Conservation (phyloP, 2,888 invertebrate genomes). For the Himalopsyche anomala region DNA sequence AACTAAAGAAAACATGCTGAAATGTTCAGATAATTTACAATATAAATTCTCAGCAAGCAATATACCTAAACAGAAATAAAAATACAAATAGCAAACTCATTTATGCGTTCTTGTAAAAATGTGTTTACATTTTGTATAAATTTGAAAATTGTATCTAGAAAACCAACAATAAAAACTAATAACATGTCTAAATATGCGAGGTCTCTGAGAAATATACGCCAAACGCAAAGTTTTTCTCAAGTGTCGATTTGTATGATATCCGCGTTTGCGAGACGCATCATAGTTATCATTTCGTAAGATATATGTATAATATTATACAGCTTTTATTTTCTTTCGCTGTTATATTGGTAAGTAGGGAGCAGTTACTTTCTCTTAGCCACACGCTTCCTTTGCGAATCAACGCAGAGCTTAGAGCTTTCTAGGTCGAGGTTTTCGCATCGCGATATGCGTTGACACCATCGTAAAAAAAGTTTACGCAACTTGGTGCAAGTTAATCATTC, state of each 20-base stretch:
- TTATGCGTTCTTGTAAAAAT: no score
- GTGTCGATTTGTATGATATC: constrained; percentile 8
- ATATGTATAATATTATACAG: background rate
- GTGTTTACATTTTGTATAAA: background rate
- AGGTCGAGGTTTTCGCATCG: background rate
- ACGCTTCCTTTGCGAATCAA: background rate
- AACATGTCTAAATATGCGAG: background rate
- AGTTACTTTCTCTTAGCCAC: constrained; percentile 6
- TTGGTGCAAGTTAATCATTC: background rate
- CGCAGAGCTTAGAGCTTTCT: background rate
- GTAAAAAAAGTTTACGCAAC: background rate
- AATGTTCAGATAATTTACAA: no score
- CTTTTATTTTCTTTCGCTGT: background rate
- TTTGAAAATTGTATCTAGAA: background rate
- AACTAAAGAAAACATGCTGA: no score
- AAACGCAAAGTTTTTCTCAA: constrained; percentile 1
- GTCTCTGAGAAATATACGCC: constrained; percentile 13
- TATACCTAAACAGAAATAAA: no score
- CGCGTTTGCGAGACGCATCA: background rate
- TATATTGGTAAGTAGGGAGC: background rate
- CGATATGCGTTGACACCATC: background rate
- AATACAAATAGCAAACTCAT: no score
- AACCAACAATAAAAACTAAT: background rate
- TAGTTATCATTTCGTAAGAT: background rate
- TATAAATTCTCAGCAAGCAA: no score